Evolutionary conservation across 1,140 invertebrate genomes (phyloP).

Genomic region (Propsilocerus akamusi): DNA sequence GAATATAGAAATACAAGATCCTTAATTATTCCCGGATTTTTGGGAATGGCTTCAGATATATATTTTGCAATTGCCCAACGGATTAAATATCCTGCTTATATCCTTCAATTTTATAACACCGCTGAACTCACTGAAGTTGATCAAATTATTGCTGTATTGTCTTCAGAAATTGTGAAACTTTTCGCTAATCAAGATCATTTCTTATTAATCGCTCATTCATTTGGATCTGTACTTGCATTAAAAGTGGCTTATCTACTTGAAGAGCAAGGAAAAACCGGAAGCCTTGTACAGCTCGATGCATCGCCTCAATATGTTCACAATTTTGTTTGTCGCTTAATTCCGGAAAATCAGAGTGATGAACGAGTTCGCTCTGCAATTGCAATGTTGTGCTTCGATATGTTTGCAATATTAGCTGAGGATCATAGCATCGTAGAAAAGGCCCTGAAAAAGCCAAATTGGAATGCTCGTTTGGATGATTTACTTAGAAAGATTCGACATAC

Average conservation of each 20-base stretch:
- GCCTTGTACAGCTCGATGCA: constrained; percentile 35
- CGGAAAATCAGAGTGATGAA: constrained; percentile 23
- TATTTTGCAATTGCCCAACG: constrained; percentile 32
- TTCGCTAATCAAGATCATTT: constrained; percentile 14
- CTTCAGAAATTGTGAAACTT: neutral
- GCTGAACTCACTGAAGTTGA: neutral
- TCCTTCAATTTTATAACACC: constrained; percentile 13
- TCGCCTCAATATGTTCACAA: constrained; percentile 32
- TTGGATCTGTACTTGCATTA: constrained; percentile 34
- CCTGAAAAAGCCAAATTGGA: constrained; percentile 7
- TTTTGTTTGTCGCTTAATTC: constrained; percentile 12
- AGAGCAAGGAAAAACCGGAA: constrained; percentile 30
- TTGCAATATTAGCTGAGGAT: constrained; percentile 27
- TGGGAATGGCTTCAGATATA: constrained; percentile 25
- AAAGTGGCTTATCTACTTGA: constrained; percentile 34
- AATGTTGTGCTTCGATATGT: constrained; percentile 27
- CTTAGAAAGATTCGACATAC: constrained; percentile 17
- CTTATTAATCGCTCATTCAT: constrained; percentile 43
- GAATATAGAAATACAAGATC: constrained; percentile 26
- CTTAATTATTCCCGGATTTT: constrained; percentile 23
- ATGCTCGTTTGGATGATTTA: constrained; percentile 15
- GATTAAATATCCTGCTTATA: constrained; percentile 45
- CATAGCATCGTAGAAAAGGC: neutral
- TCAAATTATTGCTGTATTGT: neutral
- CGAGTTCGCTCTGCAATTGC: constrained; percentile 33